Conservation (phyloP, 2,797 vertebrate genomes). For the Iguana delicatissima region DNA sequence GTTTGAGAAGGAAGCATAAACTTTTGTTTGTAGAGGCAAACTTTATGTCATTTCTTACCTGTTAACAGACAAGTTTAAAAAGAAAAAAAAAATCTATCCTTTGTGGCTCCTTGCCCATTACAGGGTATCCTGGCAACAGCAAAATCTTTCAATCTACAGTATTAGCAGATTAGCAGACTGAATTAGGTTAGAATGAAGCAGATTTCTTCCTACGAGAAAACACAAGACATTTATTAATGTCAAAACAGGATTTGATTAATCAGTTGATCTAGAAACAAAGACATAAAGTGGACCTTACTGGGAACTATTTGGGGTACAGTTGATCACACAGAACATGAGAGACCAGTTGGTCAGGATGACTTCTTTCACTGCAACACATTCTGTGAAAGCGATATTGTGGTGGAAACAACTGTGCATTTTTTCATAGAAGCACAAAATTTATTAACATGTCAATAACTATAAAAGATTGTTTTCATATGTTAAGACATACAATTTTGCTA, state of each 20-base stretch:
- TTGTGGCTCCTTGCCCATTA: conserved; percentile 95
- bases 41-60: conserved; percentile 77
- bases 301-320: conserved; percentile 10
- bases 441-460: not conserved
- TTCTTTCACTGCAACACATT: not conserved
- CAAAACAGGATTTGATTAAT: conserved; percentile 47
- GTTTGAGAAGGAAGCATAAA: conserved; percentile 16
- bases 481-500: not conserved
- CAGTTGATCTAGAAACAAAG: conserved; percentile 33
- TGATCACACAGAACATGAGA: conserved; percentile 18
- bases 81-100: conserved; percentile 83
- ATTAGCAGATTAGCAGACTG: conserved; percentile 75
- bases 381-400: not conserved
- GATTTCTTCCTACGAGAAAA: conserved; percentile 77
- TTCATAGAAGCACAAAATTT: not conserved
- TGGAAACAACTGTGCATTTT: not conserved
- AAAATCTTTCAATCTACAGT: conserved; percentile 77
- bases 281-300: conserved; percentile 22
- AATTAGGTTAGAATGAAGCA: conserved; percentile 68
- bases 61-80: conserved; percentile 76
- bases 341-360: not conserved
- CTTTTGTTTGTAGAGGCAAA: not conserved
- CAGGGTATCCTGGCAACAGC: conserved; percentile 85
- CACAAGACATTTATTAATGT: conserved; percentile 61
- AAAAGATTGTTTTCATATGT: not conserved